Conservation (phyloP, 2,797 vertebrate species). For the Cynodonichthys magdalenae region DNA sequence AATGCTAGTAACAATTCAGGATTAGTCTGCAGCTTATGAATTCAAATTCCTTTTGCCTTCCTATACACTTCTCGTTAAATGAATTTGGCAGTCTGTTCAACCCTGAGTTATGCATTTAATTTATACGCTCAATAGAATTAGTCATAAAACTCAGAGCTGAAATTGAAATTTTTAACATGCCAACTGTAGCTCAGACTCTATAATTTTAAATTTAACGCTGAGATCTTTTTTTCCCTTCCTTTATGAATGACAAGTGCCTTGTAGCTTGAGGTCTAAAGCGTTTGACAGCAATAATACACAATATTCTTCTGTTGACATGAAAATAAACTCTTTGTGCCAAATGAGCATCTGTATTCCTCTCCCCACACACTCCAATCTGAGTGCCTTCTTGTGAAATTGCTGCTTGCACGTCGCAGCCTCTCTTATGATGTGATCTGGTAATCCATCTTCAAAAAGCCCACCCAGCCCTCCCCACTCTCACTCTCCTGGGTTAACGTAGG, state of each 20-base stretch:
- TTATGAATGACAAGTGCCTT: conserved; percentile 16
- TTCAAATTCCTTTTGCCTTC: conserved; percentile 33
- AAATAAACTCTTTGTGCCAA: conserved; percentile 55
- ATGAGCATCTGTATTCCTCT: conserved; percentile 53
- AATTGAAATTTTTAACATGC: conserved; percentile 46
- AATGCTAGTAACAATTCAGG: conserved; percentile 32
- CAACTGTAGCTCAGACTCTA: neutral
- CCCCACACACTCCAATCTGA: conserved; percentile 29
- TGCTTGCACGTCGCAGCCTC: conserved; percentile 51
- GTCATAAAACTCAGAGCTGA: conserved; percentile 39
- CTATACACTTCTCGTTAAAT: conserved; percentile 42
- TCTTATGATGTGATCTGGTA: conserved; percentile 64
- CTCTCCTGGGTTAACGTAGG: conserved; percentile 61
- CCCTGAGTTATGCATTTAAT: conserved; percentile 54
- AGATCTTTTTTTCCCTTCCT: neutral
- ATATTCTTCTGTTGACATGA: conserved; percentile 41
- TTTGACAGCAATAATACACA: conserved; percentile 33
- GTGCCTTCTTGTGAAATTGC: conserved; percentile 56
- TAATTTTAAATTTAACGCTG: conserved; percentile 22
- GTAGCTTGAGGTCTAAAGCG: conserved; percentile 16
- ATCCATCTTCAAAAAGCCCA: conserved; percentile 70
- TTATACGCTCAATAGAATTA: conserved; percentile 31
- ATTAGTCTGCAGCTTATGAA: conserved; percentile 19
- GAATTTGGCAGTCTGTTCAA: conserved; percentile 37
- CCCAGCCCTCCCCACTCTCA: too few species aligned